phyloP scores from a whole-genome alignment of 1,140 invertebrate species.

The Anthonomus grandis region DNA sequence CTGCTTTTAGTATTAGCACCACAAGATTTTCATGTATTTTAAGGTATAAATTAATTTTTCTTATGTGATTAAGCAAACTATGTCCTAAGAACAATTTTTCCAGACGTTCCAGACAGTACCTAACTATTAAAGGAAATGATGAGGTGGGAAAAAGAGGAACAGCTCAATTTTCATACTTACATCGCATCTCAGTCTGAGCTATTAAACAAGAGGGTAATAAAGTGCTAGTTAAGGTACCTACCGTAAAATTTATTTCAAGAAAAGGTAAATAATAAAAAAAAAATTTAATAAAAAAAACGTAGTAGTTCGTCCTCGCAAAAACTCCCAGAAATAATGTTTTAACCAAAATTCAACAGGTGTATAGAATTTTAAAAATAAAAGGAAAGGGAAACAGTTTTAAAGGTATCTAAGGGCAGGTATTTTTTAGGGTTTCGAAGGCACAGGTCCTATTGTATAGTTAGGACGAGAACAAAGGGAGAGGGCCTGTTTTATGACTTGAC shows the following conservation, averaged over 20 bases:
- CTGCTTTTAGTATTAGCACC: too few species aligned
- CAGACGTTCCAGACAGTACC: too few species aligned
- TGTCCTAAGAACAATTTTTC: too few species aligned
- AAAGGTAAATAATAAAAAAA: background rate
- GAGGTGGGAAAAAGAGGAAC: background rate
- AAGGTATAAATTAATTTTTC: too few species aligned
- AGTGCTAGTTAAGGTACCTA: background rate
- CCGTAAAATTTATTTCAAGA: background rate
- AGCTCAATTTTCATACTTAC: background rate
- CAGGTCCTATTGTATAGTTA: conserved; percentile 22
- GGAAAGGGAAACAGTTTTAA: background rate
- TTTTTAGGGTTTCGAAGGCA: conserved; percentile 11
- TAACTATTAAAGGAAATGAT: background rate
- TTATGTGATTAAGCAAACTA: too few species aligned
- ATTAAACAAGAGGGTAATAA: too few species aligned
- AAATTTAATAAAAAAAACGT: background rate
- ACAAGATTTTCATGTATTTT: too few species aligned
- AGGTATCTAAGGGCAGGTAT: background rate
- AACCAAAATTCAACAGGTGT: conserved; percentile 15
- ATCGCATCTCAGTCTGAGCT: background rate
- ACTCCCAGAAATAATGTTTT: background rate
- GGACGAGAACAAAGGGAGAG: too few species aligned
- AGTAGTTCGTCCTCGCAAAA: background rate
- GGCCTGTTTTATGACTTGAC: too few species aligned
- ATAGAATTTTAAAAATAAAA: too few species aligned